Percentiles rank a stretch among this genome's conserved stretches.
phyloP scores from a whole-genome alignment of 2,797 vertebrate genomes.

The Enteromius viviparus region DNA sequence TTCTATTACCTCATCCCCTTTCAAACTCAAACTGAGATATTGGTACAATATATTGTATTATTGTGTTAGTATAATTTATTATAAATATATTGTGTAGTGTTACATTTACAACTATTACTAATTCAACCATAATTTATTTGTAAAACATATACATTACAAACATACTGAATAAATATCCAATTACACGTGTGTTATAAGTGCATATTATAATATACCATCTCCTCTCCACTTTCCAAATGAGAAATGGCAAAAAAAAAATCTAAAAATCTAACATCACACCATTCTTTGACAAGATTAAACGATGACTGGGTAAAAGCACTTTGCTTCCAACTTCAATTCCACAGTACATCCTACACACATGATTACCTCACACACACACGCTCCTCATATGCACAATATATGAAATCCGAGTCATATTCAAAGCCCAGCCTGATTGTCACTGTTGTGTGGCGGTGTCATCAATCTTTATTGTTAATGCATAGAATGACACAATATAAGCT shows the following conservation, averaged over 20 bases:
- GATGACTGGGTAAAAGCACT: slow-evolving; percentile 17
- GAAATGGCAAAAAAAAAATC: too few relatives aligned
- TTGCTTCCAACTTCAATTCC: neutral
- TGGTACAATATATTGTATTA: too few relatives aligned
- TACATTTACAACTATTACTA: too few relatives aligned
- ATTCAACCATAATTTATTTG: too few relatives aligned
- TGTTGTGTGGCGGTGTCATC: slow-evolving; percentile 68
- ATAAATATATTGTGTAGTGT: too few relatives aligned
- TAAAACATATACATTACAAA: too few relatives aligned
- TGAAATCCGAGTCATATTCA: slow-evolving; percentile 21
- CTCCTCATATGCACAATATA: slow-evolving; percentile 7
- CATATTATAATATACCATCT: too few relatives aligned
- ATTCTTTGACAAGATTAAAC: slow-evolving; percentile 2
- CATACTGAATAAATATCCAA: too few relatives aligned
- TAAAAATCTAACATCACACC: neutral
- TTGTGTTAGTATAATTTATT: too few relatives aligned
- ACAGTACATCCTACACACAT: slow-evolving; percentile 20
- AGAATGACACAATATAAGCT: slow-evolving; percentile 36
- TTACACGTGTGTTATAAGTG: too few relatives aligned
- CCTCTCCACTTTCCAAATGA: too few relatives aligned
- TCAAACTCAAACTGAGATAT: neutral
- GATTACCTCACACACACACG: slow-evolving; percentile 55
- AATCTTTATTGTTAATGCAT: slow-evolving; percentile 63
- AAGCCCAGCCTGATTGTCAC: slow-evolving; percentile 60
- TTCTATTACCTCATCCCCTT: neutral